Evolutionary conservation across 2,888 invertebrate species (phyloP), one percentile per base, ranked within the genome.

Genomic region (Lochmaea capreae): DNA sequence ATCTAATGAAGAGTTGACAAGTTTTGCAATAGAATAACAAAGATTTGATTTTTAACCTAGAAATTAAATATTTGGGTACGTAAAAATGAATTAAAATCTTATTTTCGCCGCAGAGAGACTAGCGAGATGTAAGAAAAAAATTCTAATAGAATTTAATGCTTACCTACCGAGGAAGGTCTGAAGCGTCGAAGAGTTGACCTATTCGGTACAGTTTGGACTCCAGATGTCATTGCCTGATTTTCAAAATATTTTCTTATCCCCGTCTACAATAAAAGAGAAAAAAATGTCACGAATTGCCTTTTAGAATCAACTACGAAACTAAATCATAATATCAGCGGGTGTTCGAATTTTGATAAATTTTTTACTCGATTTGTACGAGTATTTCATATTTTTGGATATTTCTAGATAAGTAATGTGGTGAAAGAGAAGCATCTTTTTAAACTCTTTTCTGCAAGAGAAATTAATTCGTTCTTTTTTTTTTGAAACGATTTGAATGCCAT

Each of bases 161-260:
- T 71, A 71, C 76, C 73, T 73, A 76, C 76, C 76, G 66, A 71
- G 42, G 62, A 43, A 58, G 73, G 71, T 54, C 76, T 76, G 71
- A 69, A 76, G 71, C 65, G 73, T 33, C 76, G 76, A 58, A 76
- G 73, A 49, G 68, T 66, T 67, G 73, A 71, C 68, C 76, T 69
- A 65, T 76, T 71, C 65, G 62, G 59, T 43, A 68, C 66, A 66
- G 66, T 73, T 71, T 71, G 72, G 66, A 73, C 66, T 65, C 71
- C 76, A 46, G 76, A 73, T 71, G 76, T 76, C 73, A 76, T 76
- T 65, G 65, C 76, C 71, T 67, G 62, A 72, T 65, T 73, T 71
- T 65, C 73, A n/a, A 75, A 33, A 39, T 67, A 66, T 54, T n/a
- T 67, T 73, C 66, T 26, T 63, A 62, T 54, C 71, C 18, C 75